Percentiles rank a stretch among this genome's conserved stretches.
phyloP scores from a whole-genome alignment of 2,888 invertebrate genomes.

The Willowsia nigromaculata region DNA sequence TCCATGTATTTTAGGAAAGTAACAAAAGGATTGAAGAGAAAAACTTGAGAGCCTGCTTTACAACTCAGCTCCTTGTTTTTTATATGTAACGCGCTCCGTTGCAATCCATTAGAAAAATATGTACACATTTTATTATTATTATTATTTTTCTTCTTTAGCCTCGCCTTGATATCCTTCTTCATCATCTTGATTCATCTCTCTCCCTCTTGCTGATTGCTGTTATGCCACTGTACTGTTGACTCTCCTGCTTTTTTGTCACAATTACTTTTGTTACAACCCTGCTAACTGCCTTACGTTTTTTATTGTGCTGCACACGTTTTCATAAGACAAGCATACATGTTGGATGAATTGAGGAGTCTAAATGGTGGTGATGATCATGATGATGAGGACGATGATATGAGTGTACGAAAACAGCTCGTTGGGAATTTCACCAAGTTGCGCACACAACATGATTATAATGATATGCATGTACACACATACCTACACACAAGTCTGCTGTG shows the following conservation, averaged over 20 bases:
- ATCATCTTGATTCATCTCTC: constrained; percentile 48
- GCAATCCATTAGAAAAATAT: constrained; percentile 58
- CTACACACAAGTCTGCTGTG: too few species aligned
- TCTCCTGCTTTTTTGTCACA: constrained; percentile 57
- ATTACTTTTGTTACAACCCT: constrained; percentile 48
- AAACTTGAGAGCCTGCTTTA: constrained; percentile 51
- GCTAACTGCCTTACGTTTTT: constrained; percentile 51
- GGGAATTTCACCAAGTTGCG: constrained; percentile 61
- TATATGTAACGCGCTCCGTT: constrained; percentile 33
- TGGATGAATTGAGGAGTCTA: background rate
- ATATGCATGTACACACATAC: constrained; percentile 47
- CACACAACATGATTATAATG: constrained; percentile 47
- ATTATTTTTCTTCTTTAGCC: constrained; percentile 31
- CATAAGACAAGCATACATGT: background rate
- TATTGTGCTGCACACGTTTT: constrained; percentile 44
- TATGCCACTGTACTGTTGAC: constrained; percentile 46
- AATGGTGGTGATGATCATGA: constrained; percentile 33
- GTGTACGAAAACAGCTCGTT: constrained; percentile 60
- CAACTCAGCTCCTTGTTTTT: constrained; percentile 66
- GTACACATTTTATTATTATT: constrained; percentile 11
- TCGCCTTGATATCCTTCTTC: constrained; percentile 53
- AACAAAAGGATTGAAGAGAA: constrained; percentile 19
- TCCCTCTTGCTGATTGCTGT: constrained; percentile 49
- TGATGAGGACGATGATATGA: constrained; percentile 30
- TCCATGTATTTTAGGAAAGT: constrained; percentile 40